phyloP scores from a whole-genome alignment of 2,797 vertebrate genomes.

The Coilia nasus region DNA sequence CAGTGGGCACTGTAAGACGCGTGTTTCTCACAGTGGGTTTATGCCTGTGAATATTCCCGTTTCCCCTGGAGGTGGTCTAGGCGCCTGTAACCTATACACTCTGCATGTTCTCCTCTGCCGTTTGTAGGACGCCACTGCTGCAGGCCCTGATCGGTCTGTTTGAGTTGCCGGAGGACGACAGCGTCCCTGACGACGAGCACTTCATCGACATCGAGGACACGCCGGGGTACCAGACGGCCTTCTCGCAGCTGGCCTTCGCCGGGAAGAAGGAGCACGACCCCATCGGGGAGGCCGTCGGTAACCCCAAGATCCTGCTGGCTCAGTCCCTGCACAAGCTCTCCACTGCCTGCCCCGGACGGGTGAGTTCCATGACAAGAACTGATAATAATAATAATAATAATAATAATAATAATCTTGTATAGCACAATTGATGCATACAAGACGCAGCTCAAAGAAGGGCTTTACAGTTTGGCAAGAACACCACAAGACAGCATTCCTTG shows the following conservation, averaged over 20 bases:
- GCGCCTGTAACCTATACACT: not conserved
- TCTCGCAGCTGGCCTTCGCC: constrained; percentile 97
- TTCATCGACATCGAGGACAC: constrained; percentile 99
- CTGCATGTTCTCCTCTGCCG: not conserved
- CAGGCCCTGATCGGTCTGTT: constrained; percentile 97
- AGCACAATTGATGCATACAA: too few species aligned
- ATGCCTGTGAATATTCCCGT: not conserved
- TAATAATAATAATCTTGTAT: too few species aligned
- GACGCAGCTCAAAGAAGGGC: too few species aligned
- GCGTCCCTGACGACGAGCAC: constrained; percentile 96
- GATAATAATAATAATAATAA: too few species aligned
- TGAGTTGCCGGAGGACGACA: constrained; percentile 96
- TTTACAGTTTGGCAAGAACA: too few species aligned
- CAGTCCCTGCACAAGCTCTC: constrained; percentile 96
- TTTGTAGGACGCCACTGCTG: constrained; percentile 86
- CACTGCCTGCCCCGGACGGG: constrained; percentile 93
- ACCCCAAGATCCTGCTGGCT: constrained; percentile 93
- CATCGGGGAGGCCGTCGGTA: constrained; percentile 90
- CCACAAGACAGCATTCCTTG: too few species aligned
- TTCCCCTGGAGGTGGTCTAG: not conserved
- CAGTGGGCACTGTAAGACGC: not conserved
- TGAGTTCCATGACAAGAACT: constrained; percentile 62
- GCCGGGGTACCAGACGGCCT: constrained; percentile 96
- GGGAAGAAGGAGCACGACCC: constrained; percentile 96
- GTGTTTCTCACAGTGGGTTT: not conserved